Evolutionary conservation across 2,888 invertebrate species (phyloP).

Genomic region (Platycnemis pennipes): DNA sequence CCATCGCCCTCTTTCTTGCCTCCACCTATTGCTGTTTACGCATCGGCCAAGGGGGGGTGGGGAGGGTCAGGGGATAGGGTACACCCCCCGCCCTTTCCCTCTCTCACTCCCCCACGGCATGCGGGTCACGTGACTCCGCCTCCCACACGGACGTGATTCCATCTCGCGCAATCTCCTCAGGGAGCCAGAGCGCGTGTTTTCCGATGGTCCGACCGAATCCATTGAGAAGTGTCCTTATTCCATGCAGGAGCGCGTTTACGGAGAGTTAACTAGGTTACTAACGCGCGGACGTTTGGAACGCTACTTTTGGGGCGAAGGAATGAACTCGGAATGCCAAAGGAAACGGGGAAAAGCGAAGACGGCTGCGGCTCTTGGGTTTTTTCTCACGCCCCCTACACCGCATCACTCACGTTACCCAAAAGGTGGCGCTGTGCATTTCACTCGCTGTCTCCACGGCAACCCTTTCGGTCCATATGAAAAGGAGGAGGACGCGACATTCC

Average conservation of each 20-base stretch:
- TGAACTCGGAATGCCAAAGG: neutral
- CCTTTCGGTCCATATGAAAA: too few species aligned
- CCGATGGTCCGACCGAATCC: neutral
- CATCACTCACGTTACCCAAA: too few species aligned
- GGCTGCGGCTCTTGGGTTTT: neutral
- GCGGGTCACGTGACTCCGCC: neutral
- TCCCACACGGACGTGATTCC: constrained; percentile 3
- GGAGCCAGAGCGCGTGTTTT: neutral
- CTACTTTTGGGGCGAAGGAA: neutral
- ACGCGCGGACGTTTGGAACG: neutral
- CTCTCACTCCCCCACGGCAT: neutral
- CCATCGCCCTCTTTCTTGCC: neutral
- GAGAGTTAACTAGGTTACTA: constrained; percentile 1
- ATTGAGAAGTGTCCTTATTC: neutral
- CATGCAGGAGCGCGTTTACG: neutral
- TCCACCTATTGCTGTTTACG: neutral
- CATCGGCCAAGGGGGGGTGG: neutral
- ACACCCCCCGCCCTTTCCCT: neutral
- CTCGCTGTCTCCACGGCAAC: too few species aligned
- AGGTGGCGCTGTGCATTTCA: too few species aligned
- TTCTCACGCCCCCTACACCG: neutral
- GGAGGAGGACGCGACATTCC: too few species aligned
- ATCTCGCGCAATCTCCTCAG: neutral
- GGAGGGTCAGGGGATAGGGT: neutral
- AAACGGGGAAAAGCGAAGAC: neutral